These are phyloP conservation scores for Cotesia congregata DNA, from an alignment of 2,888 invertebrate species.

Conservation along the genomic window DNA sequence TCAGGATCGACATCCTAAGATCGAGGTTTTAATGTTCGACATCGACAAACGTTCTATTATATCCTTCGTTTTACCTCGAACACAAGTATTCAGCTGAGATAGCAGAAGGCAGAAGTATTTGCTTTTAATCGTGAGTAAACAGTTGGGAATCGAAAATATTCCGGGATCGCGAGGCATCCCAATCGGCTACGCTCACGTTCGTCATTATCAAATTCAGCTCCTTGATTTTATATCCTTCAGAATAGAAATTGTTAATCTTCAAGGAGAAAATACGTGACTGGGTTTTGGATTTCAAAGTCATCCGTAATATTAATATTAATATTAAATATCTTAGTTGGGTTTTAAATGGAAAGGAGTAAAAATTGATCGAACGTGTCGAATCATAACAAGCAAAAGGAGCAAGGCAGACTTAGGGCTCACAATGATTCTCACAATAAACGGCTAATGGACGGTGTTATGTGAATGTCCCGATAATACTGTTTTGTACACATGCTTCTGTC, in stretches of 20 bases:
- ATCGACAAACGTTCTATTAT: not conserved
- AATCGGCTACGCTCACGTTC: slow-evolving; percentile 57
- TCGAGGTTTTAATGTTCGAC: not conserved
- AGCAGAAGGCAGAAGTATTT: slow-evolving; percentile 10
- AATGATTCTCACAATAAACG: slow-evolving; percentile 51
- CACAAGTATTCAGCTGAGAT: not conserved
- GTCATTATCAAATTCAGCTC: slow-evolving; percentile 43
- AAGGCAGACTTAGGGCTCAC: not conserved
- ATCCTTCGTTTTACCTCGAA: not conserved
- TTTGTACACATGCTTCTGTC: slow-evolving; percentile 65
- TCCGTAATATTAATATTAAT: not conserved
- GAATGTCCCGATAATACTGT: slow-evolving; percentile 64
- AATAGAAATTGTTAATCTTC: not conserved
- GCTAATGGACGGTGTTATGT: slow-evolving; percentile 54
- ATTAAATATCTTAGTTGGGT: too few species aligned
- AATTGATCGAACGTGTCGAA: slow-evolving; percentile 54
- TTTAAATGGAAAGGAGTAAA: not conserved
- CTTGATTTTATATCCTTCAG: slow-evolving; percentile 44
- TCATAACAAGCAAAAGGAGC: slow-evolving; percentile 46
- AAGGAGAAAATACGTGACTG: too few species aligned
- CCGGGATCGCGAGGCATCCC: slow-evolving; percentile 49
- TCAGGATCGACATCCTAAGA: not conserved
- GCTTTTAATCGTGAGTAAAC: slow-evolving; percentile 48
- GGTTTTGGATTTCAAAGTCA: too few species aligned
- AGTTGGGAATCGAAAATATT: slow-evolving; percentile 52